Evolutionary conservation across 2,797 vertebrate species (phyloP).

Genomic region (Mormyrus hasselquistii): DNA sequence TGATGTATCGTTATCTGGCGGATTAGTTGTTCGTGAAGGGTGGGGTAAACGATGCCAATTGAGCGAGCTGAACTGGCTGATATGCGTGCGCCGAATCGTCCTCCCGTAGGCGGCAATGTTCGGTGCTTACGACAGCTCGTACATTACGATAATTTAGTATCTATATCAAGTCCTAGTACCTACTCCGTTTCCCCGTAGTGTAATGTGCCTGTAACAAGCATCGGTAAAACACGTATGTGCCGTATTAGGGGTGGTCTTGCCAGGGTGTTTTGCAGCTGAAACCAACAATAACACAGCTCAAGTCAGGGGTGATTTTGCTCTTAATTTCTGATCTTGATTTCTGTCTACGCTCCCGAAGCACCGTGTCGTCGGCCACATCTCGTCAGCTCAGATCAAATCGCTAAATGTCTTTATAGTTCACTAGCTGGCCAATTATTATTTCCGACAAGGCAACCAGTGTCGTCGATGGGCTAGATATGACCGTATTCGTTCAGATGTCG

Average conservation of each 20-base stretch:
- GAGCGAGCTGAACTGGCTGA: background rate
- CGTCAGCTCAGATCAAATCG: background rate
- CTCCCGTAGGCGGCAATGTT: slow-evolving; percentile 1
- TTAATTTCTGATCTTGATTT: background rate
- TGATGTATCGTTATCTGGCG: background rate
- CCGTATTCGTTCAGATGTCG: background rate
- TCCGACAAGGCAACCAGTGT: background rate
- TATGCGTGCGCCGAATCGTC: background rate
- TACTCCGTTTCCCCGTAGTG: background rate
- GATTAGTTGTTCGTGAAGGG: background rate
- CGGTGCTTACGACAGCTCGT: background rate
- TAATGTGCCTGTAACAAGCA: background rate
- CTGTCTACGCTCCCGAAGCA: background rate
- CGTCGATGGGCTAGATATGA: background rate
- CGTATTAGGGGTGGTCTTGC: background rate
- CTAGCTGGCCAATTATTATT: background rate
- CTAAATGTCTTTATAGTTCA: background rate
- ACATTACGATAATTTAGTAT: background rate
- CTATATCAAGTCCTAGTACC: background rate
- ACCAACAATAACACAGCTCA: background rate
- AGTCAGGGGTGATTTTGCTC: background rate
- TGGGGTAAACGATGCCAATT: background rate
- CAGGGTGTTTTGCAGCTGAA: background rate
- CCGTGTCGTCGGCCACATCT: background rate
- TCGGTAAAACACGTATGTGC: background rate